Evolutionary conservation across 2,797 vertebrate genomes (phyloP), one percentile per base, ranked within the genome.

Genomic region (Micromesistius poutassou): DNA sequence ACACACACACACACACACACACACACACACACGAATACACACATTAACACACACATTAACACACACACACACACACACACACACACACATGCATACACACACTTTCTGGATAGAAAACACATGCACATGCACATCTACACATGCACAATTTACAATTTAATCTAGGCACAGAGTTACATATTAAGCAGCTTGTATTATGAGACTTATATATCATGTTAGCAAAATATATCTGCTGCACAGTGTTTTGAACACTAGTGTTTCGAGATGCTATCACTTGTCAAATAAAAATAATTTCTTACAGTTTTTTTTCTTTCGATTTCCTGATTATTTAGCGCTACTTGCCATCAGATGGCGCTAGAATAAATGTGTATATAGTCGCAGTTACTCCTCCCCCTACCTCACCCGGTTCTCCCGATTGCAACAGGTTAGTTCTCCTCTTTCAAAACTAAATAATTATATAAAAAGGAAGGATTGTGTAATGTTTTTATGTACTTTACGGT

Each of bases 281-380:
- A 62, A 62, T 62, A 62, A 25, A 62, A 68, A 68, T 28, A 28
- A n/a, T 33, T 16, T 73, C 40, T 4, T 73, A 76, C 50, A 77
- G 66, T 72, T 76, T 75, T 33, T 62, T 8, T n/a, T 28, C 62
- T 28, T n/a, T 68, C 6, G n/a, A 68, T 68, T 68, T 68, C 62
- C 62, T 68, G 62, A 13, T 68, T 28, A 28, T 68, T 28, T 68
- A 68, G 3, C 8, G 62, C n/a, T 9, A 68, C 62, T 28, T 68
- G 62, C 84, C 91, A 85, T 71, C 30, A 87, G 91, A 79, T 88
- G 90, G 80, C 77, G 77, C 79, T 89, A 75, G 78, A 77, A 68
- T n/a, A 7, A 77, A 66, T 77, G 33, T 35, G 5, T 8, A 2
- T 22, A 35, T 0, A 36, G 77, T 77, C n/a, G 19, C 74, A 7